These are phyloP conservation scores for Drosophila tripunctata DNA, from an alignment of 2,888 invertebrate species.

Conservation along the genomic window DNA sequence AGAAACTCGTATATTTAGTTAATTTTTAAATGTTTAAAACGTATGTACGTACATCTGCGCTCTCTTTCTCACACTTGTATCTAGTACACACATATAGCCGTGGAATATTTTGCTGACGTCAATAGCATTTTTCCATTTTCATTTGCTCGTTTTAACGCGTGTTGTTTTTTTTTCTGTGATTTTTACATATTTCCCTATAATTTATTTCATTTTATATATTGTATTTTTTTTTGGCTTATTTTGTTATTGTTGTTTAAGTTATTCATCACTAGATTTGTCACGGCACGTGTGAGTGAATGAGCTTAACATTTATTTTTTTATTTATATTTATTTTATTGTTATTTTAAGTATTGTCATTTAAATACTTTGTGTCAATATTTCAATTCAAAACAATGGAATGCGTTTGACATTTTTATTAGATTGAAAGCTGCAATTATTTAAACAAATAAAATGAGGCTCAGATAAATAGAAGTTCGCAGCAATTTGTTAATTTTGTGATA, in stretches of 20 bases:
- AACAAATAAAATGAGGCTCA: background rate
- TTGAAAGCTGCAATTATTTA: background rate
- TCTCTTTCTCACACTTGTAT: slow-evolving; percentile 7
- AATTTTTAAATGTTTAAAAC: slow-evolving; percentile 72
- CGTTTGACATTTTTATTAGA: slow-evolving; percentile 7
- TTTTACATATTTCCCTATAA: slow-evolving; percentile 35
- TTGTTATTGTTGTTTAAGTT: slow-evolving; percentile 18
- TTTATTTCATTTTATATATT: slow-evolving; percentile 9
- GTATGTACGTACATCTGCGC: slow-evolving; percentile 18
- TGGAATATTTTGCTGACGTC: slow-evolving; percentile 78
- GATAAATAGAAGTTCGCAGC: background rate
- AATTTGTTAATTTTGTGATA: no score
- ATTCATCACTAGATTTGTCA: slow-evolving; percentile 30
- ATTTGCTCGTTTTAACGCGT: slow-evolving; percentile 60
- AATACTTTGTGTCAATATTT: slow-evolving; percentile 57
- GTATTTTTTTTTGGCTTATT: slow-evolving; percentile 16
- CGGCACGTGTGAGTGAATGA: slow-evolving; percentile 69
- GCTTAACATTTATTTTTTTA: slow-evolving; percentile 39
- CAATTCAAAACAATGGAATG: slow-evolving; percentile 35
- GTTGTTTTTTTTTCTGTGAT: slow-evolving; percentile 39
- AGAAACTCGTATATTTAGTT: slow-evolving; percentile 60
- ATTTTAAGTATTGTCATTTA: background rate
- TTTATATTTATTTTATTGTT: slow-evolving; percentile 16
- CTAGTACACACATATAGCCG: slow-evolving; percentile 56
- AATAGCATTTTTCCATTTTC: slow-evolving; percentile 78